Percentiles rank a stretch among this genome's conserved stretches.
These are phyloP conservation scores for Paraplagusia blochii DNA, from an alignment of 2,113 vertebrate genomes.

Conservation along the genomic window DNA sequence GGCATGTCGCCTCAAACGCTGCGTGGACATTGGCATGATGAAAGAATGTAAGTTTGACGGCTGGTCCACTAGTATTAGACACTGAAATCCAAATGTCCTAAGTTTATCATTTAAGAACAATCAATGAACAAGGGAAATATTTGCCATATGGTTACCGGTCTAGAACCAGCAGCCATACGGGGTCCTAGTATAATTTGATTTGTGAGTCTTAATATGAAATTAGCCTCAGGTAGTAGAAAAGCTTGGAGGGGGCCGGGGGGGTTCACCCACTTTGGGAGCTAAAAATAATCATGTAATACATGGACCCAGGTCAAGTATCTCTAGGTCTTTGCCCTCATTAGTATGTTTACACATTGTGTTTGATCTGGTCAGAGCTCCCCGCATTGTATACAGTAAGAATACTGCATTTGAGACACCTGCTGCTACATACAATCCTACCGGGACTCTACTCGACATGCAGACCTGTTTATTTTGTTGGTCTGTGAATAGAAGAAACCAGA, in stretches of 20 bases:
- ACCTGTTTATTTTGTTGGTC: constrained; percentile 49
- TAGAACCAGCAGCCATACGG: too few relatives aligned
- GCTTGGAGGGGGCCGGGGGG: constrained; percentile 30
- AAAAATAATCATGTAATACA: constrained; percentile 63
- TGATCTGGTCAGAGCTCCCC: constrained; percentile 47
- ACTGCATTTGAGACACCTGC: constrained; percentile 59
- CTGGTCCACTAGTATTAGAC: constrained; percentile 18
- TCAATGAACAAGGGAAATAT: too few relatives aligned
- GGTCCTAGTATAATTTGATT: too few relatives aligned
- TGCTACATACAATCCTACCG: constrained; percentile 34
- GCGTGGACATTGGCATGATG: constrained; percentile 98
- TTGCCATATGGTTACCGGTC: too few relatives aligned
- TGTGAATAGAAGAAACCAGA: constrained; percentile 35
- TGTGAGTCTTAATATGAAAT: too few relatives aligned
- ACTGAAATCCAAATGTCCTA: too few relatives aligned
- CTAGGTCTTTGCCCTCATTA: constrained; percentile 59
- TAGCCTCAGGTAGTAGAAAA: constrained; percentile 7
- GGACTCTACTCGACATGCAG: constrained; percentile 37
- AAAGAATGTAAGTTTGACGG: constrained; percentile 91
- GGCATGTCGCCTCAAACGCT: constrained; percentile 93
- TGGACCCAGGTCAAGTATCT: constrained; percentile 52
- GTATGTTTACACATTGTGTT: constrained; percentile 57
- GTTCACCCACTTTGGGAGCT: constrained; percentile 27
- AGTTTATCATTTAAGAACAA: neutral
- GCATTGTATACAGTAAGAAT: constrained; percentile 51